Base-by-base conservation (phyloP, 2,888 invertebrate species). In the Allophyes oxyacanthae region DNA sequence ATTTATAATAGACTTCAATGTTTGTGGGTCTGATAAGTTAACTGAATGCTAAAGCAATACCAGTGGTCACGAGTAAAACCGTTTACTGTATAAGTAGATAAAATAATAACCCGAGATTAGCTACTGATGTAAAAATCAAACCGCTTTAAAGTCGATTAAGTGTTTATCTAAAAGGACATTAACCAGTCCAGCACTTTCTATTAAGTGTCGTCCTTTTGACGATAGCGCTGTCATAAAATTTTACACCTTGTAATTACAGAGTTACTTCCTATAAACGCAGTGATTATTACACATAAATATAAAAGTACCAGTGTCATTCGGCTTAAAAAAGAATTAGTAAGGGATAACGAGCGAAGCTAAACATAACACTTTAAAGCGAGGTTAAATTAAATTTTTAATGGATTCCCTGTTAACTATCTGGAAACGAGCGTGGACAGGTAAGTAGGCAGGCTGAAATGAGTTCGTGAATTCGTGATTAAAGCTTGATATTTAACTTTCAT, bases 341-440 rank as follows among this genome's bases (percentile, higher is more conserved):
- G 40, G 26, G n/a, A 54, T 64, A 69, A 63, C 62, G 55, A 58
- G 48, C 38, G 49, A 37, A 58, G 64, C 60, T 70, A 64, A 75
- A 70, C 62, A 51, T 46, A 61, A 52, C 57, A 64, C 72, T 41
- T 66, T 55, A 62, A 74, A 72, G 70, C 60, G 60, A 51, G 63
- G 54, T 74, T 83, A 84, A 80, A 86, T 86, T 86, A 82, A 84
- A 83, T 77, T 79, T 81, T 81, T 83, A 85, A 85, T 85, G 72
- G 75, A 71, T 68, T 75, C 60, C 54, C 70, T 64, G 70, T 66
- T 64, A 64, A 73, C 73, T 73, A 82, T 75, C 67, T 56, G 62
- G 48, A 60, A 58, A 57, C 30, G 50, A 65, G 67, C 59, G 54
- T 64, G 63, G 50, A 52, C 61, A 52, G 60, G 48, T 45, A 36